Evolutionary conservation across 2,113 vertebrate species (phyloP), one percentile per base, ranked within the genome.

Genomic region (Smithornis capensis): DNA sequence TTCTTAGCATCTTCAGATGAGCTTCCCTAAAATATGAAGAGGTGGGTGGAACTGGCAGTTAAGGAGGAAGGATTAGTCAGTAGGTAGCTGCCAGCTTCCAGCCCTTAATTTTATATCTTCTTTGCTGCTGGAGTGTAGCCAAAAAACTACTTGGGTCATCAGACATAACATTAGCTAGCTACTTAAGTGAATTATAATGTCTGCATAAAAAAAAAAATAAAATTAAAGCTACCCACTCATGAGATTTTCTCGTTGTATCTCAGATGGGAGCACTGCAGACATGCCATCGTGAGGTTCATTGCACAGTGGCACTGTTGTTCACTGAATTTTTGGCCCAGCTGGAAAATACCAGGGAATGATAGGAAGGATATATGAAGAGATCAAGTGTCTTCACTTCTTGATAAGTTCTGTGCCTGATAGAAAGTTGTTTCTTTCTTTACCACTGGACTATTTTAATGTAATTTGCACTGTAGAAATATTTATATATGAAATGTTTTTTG

Each of bases 91-190:
- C 93, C 87, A 87, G 52, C 38, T 97, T 86, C 64, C 77, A 92
- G 65, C 45, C 83, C 75, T 90, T 84, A 57, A 84, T 90, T 94
- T 90, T 87, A 7, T 60, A 69, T 94, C 68, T 89, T 75, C 74
- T 92, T 86, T 88, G 42, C 76, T 94, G 60, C 50, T 94, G 92
- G 64, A 95, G 42, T 16, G 4, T 73, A 64, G 79, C 87, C 95
- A 88, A 55, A 82, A 95, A 94, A 19, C 79, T 83, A 35, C 68
- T 93, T 96, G 85, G 92, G 85, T 96, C 93, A 94, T 89, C 91
- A 96, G 60, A 88, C 71, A 77, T 81, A 95, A 59, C 87, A n/a
- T n/a, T n/a, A 92, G 70, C 53, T 86, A 76, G 23, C 63, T 94
- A 62, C 91, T 88, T 67, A 67, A 96, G 71, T 88, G 77, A 91